Percentiles rank a stretch among this genome's conserved stretches.
Evolutionary conservation across 2,888 invertebrate species (phyloP).

Genomic region (Petrolisthes cinctipes): DNA sequence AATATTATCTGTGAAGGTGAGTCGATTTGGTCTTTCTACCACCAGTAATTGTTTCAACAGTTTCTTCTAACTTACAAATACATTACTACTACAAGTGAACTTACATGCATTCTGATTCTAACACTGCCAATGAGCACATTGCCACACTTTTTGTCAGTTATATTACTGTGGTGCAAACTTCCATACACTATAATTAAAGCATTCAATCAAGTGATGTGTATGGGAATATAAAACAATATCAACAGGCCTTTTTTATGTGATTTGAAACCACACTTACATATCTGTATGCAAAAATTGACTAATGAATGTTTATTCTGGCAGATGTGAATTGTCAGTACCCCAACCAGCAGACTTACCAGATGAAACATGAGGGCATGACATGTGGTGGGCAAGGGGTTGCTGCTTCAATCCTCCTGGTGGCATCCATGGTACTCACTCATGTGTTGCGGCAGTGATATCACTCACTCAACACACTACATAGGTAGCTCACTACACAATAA

Average conservation of each 20-base stretch:
- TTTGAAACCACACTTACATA: not conserved
- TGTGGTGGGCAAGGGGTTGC: conserved; percentile 45
- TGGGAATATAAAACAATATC: not conserved
- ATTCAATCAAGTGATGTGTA: not conserved
- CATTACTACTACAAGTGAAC: too few relatives aligned
- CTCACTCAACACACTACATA: not conserved
- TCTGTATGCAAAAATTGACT: not conserved
- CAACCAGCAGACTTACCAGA: conserved; percentile 57
- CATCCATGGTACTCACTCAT: not conserved
- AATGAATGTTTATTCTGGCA: conserved; percentile 7
- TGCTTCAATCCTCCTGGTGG: conserved; percentile 30
- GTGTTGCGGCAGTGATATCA: conserved; percentile 1
- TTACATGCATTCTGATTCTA: too few relatives aligned
- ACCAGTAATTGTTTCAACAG: too few relatives aligned
- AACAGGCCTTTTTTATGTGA: not conserved
- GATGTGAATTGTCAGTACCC: conserved; percentile 54
- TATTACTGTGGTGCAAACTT: not conserved
- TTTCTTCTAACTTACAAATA: too few relatives aligned
- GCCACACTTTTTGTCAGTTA: not conserved
- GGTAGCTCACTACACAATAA: not conserved
- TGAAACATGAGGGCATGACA: conserved; percentile 59
- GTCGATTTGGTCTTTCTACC: not conserved
- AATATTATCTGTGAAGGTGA: conserved; percentile 20
- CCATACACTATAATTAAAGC: not conserved
- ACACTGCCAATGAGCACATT: not conserved